Percentiles rank a stretch among this genome's conserved stretches.
These are phyloP conservation scores for Ecliptopera silaceata DNA, from an alignment of 2,888 invertebrate genomes.

Conservation along the genomic window DNA sequence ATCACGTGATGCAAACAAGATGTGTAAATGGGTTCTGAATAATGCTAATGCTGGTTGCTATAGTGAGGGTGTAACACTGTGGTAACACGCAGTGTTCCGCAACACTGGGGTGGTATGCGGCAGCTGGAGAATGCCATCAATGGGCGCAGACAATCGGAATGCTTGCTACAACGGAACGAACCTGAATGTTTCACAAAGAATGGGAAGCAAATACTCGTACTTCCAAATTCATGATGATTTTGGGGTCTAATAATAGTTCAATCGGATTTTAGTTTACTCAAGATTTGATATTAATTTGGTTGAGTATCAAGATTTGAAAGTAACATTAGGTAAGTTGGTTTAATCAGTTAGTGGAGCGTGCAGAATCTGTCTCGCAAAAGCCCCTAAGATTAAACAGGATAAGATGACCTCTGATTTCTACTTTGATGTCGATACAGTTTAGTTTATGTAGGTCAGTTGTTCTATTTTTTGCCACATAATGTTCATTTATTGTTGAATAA, in stretches of 20 bases:
- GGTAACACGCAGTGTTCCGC: constrained; percentile 14
- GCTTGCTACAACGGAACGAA: constrained; percentile 32
- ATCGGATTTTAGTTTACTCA: no score
- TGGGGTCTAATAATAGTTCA: not conserved
- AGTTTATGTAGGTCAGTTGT: not conserved
- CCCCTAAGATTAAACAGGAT: not conserved
- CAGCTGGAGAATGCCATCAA: constrained; percentile 44
- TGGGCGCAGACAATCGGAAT: constrained; percentile 51
- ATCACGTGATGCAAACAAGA: not conserved
- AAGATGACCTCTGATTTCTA: not conserved
- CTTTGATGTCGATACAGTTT: not conserved
- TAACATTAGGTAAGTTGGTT: not conserved
- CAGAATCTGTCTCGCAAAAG: not conserved
- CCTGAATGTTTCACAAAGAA: constrained; percentile 15
- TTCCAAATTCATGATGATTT: constrained; percentile 11
- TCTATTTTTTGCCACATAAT: no score
- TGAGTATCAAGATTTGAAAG: no score
- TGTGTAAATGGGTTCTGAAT: not conserved
- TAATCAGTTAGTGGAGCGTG: not conserved
- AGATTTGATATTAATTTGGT: no score
- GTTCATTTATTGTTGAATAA: no score
- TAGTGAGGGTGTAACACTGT: not conserved
- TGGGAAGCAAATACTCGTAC: constrained; percentile 10
- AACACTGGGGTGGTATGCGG: constrained; percentile 39
- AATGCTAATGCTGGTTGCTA: constrained; percentile 7